Percentiles rank a stretch among this genome's conserved stretches.
Conservation (phyloP, 2,113 vertebrate species). For the Alligator sinensis region DNA sequence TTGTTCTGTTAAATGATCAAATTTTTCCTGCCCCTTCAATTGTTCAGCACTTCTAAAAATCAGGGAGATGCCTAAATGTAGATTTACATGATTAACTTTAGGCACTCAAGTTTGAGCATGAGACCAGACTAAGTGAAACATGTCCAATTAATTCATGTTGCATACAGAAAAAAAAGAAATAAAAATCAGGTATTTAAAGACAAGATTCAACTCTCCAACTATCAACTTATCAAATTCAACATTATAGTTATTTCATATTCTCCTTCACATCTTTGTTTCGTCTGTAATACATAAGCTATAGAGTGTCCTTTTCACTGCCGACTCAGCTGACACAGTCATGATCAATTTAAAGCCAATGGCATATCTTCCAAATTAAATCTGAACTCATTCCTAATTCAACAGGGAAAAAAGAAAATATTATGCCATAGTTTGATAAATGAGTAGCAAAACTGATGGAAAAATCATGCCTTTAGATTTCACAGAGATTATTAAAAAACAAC, state of each 20-base stretch:
- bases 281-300: not conserved
- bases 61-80: slow-evolving; percentile 37
- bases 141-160: not conserved
- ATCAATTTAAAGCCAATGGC: not conserved
- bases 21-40: not conserved
- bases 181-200: not conserved
- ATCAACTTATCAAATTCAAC: not conserved
- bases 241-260: not conserved
- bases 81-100: slow-evolving; percentile 28
- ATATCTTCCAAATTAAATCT: not conserved
- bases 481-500: not conserved
- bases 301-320: not conserved
- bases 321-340: rapidly evolving
- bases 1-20: slow-evolving; percentile 16
- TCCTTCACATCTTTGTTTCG: not conserved
- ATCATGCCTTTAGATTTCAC: not conserved
- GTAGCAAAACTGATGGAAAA: not conserved
- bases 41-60: slow-evolving; percentile 47
- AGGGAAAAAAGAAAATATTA: not conserved
- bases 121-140: slow-evolving; percentile 16
- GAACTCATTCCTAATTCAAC: not conserved
- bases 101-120: not conserved
- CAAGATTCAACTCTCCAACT: not conserved
- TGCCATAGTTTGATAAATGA: not conserved
- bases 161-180: not conserved